Conservation (phyloP, 2,888 invertebrate genomes). For the Sicus ferrugineus region DNA sequence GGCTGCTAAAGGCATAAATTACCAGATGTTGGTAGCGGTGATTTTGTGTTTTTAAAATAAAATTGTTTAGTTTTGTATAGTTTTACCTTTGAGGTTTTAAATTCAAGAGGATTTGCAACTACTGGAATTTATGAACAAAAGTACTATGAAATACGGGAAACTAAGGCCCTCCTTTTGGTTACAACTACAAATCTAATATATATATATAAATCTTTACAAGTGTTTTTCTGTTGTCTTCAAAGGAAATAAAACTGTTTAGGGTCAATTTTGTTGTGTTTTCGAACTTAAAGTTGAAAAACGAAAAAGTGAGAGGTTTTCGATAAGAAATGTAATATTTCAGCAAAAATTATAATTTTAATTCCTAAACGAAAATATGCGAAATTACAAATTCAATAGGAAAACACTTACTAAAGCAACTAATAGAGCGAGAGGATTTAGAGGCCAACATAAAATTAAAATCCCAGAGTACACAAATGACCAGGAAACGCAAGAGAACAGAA, state of each 20-base stretch:
- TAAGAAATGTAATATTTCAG: background rate
- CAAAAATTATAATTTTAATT: background rate
- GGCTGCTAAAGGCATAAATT: too few relatives aligned
- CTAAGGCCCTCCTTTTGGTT: background rate
- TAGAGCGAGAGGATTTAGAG: constrained; percentile 19
- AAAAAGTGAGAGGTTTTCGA: background rate
- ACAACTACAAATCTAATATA: background rate
- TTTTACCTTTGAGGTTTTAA: too few relatives aligned
- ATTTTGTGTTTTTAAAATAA: too few relatives aligned
- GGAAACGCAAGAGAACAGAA: constrained; percentile 27
- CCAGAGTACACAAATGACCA: background rate
- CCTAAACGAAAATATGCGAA: background rate
- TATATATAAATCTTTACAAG: too few relatives aligned
- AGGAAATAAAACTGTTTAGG: constrained; percentile 4
- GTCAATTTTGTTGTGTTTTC: background rate
- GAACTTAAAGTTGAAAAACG: background rate
- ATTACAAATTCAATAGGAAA: constrained; percentile 5
- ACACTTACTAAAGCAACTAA: constrained; percentile 23
- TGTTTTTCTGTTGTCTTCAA: constrained; percentile 11
- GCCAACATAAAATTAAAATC: constrained; percentile 27
- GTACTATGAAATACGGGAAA: background rate
- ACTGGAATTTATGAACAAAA: background rate
- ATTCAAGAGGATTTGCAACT: too few relatives aligned
- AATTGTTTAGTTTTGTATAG: too few relatives aligned
- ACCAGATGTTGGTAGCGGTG: too few relatives aligned